Evolutionary conservation across 1,140 invertebrate genomes (phyloP).

Genomic region (Idris sp.): DNA sequence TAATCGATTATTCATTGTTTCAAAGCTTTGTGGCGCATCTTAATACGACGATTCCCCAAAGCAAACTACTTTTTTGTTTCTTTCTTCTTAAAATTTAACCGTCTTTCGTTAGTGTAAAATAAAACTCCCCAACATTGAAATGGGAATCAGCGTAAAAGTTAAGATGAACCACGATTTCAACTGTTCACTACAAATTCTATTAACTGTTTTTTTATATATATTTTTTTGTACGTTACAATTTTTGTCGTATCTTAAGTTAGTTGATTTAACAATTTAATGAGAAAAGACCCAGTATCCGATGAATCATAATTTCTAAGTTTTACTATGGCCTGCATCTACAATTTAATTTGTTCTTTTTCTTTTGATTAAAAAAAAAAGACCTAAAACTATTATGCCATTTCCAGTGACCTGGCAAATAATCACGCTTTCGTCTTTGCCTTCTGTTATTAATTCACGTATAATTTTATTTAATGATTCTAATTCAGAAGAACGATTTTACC

Average conservation of each 20-base stretch:
- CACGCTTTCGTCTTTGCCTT: slow-evolving; percentile 62
- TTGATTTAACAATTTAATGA: background rate
- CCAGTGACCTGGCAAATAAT: slow-evolving; percentile 75
- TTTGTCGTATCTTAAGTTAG: slow-evolving; percentile 6
- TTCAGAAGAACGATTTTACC: slow-evolving; percentile 81
- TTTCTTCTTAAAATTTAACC: no score
- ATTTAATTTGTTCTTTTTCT: no score
- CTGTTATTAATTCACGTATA: slow-evolving; percentile 21
- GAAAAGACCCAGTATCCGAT: no score
- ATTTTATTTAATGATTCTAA: slow-evolving; percentile 67
- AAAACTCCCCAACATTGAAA: no score
- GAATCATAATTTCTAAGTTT: no score
- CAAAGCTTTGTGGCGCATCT: slow-evolving; percentile 54
- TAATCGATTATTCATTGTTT: slow-evolving; percentile 70
- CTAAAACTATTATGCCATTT: slow-evolving; percentile 69
- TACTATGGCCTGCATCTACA: background rate
- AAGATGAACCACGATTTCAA: slow-evolving; percentile 54
- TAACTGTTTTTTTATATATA: slow-evolving; percentile 27
- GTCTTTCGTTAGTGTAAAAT: no score
- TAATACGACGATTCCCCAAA: slow-evolving; percentile 53
- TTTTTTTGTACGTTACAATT: slow-evolving; percentile 22
- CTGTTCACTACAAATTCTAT: slow-evolving; percentile 22
- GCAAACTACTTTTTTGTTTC: no score
- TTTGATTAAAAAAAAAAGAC: no score
- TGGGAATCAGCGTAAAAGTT: slow-evolving; percentile 41